Evolutionary conservation across 2,113 vertebrate genomes (phyloP).

Genomic region (Struthio camelus): DNA sequence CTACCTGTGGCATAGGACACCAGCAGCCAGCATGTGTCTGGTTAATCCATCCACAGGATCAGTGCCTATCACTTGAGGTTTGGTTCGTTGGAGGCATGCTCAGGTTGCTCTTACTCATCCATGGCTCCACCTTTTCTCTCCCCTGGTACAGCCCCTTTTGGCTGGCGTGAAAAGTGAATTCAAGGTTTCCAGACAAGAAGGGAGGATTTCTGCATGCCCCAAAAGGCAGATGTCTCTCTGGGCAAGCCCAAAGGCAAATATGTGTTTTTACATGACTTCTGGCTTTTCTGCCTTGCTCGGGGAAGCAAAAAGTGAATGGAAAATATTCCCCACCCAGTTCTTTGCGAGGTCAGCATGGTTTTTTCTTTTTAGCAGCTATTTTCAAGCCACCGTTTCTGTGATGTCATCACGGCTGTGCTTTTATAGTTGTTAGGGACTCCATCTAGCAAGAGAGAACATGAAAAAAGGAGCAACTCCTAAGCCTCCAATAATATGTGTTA

Average conservation of each 20-base stretch:
- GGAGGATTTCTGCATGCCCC: background rate
- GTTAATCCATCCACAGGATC: background rate
- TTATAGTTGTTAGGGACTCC: background rate
- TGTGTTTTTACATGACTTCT: background rate
- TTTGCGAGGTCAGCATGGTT: background rate
- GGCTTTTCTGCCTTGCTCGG: background rate
- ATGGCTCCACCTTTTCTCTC: constrained; percentile 30
- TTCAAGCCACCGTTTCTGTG: background rate
- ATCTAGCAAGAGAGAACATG: background rate
- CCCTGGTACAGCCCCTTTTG: background rate
- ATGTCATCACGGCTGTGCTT: background rate
- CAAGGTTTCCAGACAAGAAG: background rate
- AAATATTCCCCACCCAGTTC: background rate
- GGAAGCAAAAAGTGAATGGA: background rate
- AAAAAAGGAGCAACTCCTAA: background rate
- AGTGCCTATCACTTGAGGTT: background rate
- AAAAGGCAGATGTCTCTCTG: background rate
- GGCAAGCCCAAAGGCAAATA: background rate
- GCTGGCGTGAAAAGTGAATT: background rate
- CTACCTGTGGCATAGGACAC: background rate
- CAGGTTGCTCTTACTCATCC: background rate
- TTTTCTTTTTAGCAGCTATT: background rate
- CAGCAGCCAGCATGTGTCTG: background rate
- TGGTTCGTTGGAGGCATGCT: background rate
- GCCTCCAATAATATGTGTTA: background rate